These are phyloP conservation scores for Agriopis leucophaearia DNA, from an alignment of 2,888 invertebrate species.

Conservation along the genomic window DNA sequence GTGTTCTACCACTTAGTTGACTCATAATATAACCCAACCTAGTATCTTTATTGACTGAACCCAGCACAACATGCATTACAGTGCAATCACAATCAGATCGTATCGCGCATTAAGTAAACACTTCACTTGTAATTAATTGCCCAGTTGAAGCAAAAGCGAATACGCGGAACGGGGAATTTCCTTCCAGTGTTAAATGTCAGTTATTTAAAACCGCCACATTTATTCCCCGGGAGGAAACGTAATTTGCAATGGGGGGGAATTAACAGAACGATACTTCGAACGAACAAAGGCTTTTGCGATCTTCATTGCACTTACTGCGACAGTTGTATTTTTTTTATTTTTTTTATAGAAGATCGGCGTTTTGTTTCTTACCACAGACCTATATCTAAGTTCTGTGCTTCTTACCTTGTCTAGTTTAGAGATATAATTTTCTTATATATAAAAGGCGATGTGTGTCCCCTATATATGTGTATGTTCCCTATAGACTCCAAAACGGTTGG, in stretches of 20 bases:
- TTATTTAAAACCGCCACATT: slow-evolving; percentile 38
- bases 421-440: no score
- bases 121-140: slow-evolving; percentile 43
- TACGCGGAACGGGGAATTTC: slow-evolving; percentile 23
- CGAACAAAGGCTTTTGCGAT: slow-evolving; percentile 12
- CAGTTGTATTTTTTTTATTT: slow-evolving; percentile 4
- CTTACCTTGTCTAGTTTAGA: no score
- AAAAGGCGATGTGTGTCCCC: no score
- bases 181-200: slow-evolving; percentile 37
- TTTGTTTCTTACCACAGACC: no score
- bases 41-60: slow-evolving; percentile 38
- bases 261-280: slow-evolving; percentile 30
- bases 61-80: slow-evolving; percentile 40
- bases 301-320: slow-evolving; percentile 18
- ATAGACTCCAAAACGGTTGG: no score
- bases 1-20: background rate
- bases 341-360: no score
- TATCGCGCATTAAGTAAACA: slow-evolving; percentile 44
- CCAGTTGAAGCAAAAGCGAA: slow-evolving; percentile 26
- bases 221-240: slow-evolving; percentile 32
- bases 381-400: no score
- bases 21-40: slow-evolving; percentile 2
- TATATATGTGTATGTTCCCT: no score
- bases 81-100: slow-evolving; percentile 44
- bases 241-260: slow-evolving; percentile 33